Evolutionary conservation across 2,113 vertebrate genomes (phyloP), one percentile per base, ranked within the genome.

Genomic region (Pyxicephalus adspersus): DNA sequence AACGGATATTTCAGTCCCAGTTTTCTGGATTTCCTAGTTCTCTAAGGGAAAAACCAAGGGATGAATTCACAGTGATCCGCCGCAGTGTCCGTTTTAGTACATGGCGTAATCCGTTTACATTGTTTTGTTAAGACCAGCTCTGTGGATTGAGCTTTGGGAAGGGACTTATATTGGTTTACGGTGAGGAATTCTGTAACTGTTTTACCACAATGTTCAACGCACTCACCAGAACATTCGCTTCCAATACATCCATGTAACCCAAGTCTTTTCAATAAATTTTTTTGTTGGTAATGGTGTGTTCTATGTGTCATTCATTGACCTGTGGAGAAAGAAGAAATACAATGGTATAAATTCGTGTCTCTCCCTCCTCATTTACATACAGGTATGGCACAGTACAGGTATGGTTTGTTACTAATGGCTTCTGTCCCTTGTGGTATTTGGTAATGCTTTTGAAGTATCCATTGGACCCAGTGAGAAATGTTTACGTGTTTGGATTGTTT

Each of bases 241-340:
- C 78, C 78, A 72, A 72, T 80, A 71, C 78, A 80, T 80, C 61
- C 61, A 60, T 76, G 78, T 80, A 80, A 38, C 64, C 78, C 29
- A 52, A 64, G 38, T 80, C 64, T 70, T 72, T 72, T 80, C 67
- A 80, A 80, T 80, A 80, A 80, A 80, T 51, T 50, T 58, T 71
- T 72, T 70, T 72, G 18, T 80, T 80, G 67, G 34, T 71, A 71
- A 51, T n/a, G 6, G 20, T 64, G 65, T 70, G 13, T 25, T 54
- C 25, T 50, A n/a, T 34, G 17, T 65, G 0, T 65, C 5, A 6
- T n/a, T 8, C 23, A 8, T n/a, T 6, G 28, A 20, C 28, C 8
- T 26, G 22, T 13, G 4, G 20, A 4, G 4, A 23, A 26, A 26
- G 19, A 25, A 5, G 13, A 9, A 63, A 26, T 26, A 63, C 15